Evolutionary conservation across 1,140 invertebrate genomes (phyloP), one percentile per base, ranked within the genome.

Genomic region (Drosophila burlai): DNA sequence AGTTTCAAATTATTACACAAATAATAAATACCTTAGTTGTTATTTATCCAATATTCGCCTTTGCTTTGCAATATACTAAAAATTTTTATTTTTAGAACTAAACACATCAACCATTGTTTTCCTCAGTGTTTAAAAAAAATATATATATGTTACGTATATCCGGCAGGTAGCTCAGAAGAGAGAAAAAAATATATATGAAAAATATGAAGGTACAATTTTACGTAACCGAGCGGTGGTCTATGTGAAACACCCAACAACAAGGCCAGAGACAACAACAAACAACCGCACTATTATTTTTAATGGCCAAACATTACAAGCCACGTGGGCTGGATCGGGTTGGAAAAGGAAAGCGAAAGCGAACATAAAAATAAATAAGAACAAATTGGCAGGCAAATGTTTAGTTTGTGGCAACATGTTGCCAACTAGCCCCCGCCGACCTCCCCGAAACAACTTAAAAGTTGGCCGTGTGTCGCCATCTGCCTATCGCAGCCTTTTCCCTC

Each of bases 251-350:
- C 47, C 61, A 72, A 80, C 65, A 76, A 61, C 52, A 64, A 49
- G 13, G 52, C 31, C 52, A 55, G 34, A 55, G 66, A 55, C 52
- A 63, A 67, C 57, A 77, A 68, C 60, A 80, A 73, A 83, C 69
- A 90, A 85, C 86, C 85, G 83, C 82, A 90, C 85, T 91, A 90
- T 90, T 90, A 90, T 90, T 90, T 90, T 90, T 90, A 90, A 90
- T 85, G 85, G 85, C 71, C 85, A 90, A 91, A 85, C 76, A 90
- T 90, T 85, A 85, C 85, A 85, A 81, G 85, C 68, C 69, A 62
- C 68, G 80, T 66, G 84, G 74, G 52, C 47, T 59, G 59, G 50
- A 67, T 49, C 34, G 46, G 62, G 54, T 24, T 40, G 58, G 43
- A 34, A 24, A 60, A 38, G 55, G 42, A 64, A 82, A 82, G 68